A percentile compares a stretch with the other conserved stretches of the same genome.
These are phyloP conservation scores for Spermophilus dauricus DNA, from an alignment of 2,113 vertebrate genomes.

Conservation along the genomic window DNA sequence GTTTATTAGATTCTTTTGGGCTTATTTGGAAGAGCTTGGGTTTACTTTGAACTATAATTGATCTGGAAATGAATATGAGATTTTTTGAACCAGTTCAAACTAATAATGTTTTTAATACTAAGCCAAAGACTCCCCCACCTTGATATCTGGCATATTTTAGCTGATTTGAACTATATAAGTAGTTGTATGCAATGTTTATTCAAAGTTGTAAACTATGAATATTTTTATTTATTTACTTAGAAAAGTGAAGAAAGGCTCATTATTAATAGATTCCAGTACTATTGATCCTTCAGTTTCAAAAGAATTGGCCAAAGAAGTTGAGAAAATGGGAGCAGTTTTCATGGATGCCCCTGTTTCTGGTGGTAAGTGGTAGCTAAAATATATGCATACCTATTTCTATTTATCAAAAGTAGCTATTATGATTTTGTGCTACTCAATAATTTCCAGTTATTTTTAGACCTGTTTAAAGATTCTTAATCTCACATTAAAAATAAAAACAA, in stretches of 20 bases:
- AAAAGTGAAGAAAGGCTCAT: slow-evolving; percentile 98
- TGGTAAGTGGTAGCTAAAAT: slow-evolving; percentile 89
- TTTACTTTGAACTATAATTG: slow-evolving; percentile 67
- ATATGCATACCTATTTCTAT: not conserved
- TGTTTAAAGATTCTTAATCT: not conserved
- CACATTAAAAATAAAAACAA: slow-evolving; percentile 54
- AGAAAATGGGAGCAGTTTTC: slow-evolving; percentile 98
- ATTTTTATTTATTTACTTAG: slow-evolving; percentile 87
- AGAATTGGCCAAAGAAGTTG: slow-evolving; percentile 95
- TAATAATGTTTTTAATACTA: slow-evolving; percentile 60
- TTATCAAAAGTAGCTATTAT: slow-evolving; percentile 25
- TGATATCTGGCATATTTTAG: slow-evolving; percentile 27
- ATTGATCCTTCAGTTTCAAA: slow-evolving; percentile 98
- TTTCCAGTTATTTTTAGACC: slow-evolving; percentile 15
- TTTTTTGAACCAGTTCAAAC: slow-evolving; percentile 50
- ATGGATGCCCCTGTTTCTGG: slow-evolving; percentile 99
- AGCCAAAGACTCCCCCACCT: not conserved
- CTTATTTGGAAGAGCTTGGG: slow-evolving; percentile 50
- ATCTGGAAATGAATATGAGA: slow-evolving; percentile 62
- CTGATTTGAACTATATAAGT: slow-evolving; percentile 36
- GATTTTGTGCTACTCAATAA: not conserved
- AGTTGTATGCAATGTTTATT: slow-evolving; percentile 54
- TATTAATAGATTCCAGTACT: slow-evolving; percentile 99
- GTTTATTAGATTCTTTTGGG: slow-evolving; percentile 61
- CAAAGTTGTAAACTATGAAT: slow-evolving; percentile 52